Percentiles rank a stretch among this genome's conserved stretches.
Evolutionary conservation across 2,797 vertebrate genomes (phyloP).

Genomic region (Typhlichthys subterraneus): DNA sequence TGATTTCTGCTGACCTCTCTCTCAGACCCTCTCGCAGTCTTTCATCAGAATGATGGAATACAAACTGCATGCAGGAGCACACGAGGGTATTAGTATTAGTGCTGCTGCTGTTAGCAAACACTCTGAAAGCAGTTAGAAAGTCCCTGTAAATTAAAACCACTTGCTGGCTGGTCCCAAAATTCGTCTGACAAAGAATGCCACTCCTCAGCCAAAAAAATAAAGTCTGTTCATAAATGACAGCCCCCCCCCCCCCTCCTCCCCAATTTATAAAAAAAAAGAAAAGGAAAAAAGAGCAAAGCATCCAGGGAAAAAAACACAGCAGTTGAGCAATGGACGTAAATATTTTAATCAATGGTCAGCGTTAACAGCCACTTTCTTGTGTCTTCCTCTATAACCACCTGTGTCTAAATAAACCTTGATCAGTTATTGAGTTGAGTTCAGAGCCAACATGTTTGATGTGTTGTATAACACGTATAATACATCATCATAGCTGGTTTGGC

Average conservation of each 20-base stretch:
- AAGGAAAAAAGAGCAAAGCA: conserved; percentile 23
- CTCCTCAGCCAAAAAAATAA: conserved; percentile 55
- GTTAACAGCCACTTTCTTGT: neutral
- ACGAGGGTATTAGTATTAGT: conserved; percentile 24
- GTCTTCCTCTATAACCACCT: conserved; percentile 11
- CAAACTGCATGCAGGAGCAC: conserved; percentile 33
- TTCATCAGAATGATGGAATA: conserved; percentile 54
- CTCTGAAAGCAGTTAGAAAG: conserved; percentile 74
- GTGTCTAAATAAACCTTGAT: conserved; percentile 1
- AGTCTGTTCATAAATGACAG: conserved; percentile 44
- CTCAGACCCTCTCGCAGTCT: conserved; percentile 58
- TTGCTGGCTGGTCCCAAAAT: conserved; percentile 64
- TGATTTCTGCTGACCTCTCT: conserved; percentile 51
- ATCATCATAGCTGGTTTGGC: neutral
- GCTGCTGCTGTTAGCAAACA: conserved; percentile 48
- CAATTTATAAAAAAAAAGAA: conserved; percentile 19
- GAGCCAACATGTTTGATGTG: neutral
- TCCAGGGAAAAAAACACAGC: neutral
- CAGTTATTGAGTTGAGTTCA: conserved; percentile 1
- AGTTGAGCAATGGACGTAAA: conserved; percentile 1
- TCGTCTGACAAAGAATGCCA: conserved; percentile 58
- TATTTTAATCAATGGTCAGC: neutral
- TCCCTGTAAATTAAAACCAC: conserved; percentile 73
- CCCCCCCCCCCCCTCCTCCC: neutral
- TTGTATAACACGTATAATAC: neutral